Conservation (phyloP, 2,113 vertebrate species). For the Ciconia maguari region DNA sequence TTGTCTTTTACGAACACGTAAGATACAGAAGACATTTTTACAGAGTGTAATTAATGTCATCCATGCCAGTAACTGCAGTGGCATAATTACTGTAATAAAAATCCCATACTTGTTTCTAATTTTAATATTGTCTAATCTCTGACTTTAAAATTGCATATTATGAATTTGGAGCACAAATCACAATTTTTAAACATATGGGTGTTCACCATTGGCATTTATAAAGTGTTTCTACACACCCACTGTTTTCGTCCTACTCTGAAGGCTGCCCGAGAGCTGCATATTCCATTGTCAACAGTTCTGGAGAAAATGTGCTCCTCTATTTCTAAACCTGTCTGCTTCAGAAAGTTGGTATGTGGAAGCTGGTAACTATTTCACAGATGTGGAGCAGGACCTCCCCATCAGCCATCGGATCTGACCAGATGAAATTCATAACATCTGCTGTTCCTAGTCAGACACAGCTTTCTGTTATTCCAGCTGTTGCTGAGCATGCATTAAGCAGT, state of each 20-base stretch:
- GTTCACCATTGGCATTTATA: neutral
- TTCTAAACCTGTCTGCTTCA: neutral
- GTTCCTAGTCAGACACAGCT: slow-evolving; percentile 6
- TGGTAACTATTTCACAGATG: slow-evolving; percentile 55
- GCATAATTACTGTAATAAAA: slow-evolving; percentile 37
- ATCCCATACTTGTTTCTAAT: neutral
- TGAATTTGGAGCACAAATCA: neutral
- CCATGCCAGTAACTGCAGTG: neutral
- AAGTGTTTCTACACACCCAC: neutral
- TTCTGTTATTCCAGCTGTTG: slow-evolving; percentile 73
- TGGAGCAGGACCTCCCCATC: slow-evolving; percentile 48
- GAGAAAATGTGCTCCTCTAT: neutral
- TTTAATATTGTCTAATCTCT: neutral
- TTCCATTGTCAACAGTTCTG: neutral
- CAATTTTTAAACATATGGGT: neutral
- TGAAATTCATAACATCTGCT: slow-evolving; percentile 53
- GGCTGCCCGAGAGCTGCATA: neutral
- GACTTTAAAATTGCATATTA: neutral
- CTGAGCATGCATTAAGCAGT: slow-evolving; percentile 49
- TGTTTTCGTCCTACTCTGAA: neutral
- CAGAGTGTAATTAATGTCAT: slow-evolving; percentile 15
- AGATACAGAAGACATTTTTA: neutral
- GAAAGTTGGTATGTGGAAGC: slow-evolving; percentile 21
- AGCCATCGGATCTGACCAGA: slow-evolving; percentile 56
- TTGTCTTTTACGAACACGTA: neutral